These are phyloP conservation scores for Hylaeus volcanicus DNA, from an alignment of 1,140 invertebrate genomes.

Conservation along the genomic window DNA sequence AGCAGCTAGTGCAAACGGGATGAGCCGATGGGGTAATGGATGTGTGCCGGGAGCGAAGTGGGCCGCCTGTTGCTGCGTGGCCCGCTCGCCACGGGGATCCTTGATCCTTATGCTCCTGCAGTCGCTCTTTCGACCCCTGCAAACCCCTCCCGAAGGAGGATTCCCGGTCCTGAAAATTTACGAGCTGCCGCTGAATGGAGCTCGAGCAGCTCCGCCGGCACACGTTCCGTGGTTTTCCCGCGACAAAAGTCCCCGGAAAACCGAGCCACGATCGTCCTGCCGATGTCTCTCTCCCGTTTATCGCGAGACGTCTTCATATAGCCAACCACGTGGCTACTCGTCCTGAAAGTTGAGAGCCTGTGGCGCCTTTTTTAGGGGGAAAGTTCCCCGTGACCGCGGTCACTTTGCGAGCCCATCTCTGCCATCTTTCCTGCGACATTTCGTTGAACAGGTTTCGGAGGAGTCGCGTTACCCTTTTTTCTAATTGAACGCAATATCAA, in stretches of 20 bases:
- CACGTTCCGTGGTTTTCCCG: constrained; percentile 62
- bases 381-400: neutral
- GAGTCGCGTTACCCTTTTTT: too few species aligned
- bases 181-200: constrained; percentile 65
- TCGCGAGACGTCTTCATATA: constrained; percentile 27
- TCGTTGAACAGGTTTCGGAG: too few species aligned
- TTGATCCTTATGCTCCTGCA: constrained; percentile 70
- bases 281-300: constrained; percentile 15
- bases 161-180: constrained; percentile 68
- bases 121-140: constrained; percentile 57
- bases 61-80: constrained; percentile 76
- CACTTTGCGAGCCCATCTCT: too few species aligned
- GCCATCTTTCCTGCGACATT: too few species aligned
- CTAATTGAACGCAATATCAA: too few species aligned
- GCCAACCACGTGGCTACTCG: neutral
- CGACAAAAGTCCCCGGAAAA: constrained; percentile 60
- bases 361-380: neutral
- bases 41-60: constrained; percentile 71
- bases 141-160: constrained; percentile 66
- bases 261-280: constrained; percentile 20
- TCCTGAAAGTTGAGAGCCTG: neutral
- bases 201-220: constrained; percentile 33
- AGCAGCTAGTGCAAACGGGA: constrained; percentile 67
- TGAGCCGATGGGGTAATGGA: constrained; percentile 71
- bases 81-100: constrained; percentile 73